Percentiles rank a stretch among this genome's conserved stretches.
phyloP scores from a whole-genome alignment of 2,888 invertebrate genomes.

The Phengaris alcon region DNA sequence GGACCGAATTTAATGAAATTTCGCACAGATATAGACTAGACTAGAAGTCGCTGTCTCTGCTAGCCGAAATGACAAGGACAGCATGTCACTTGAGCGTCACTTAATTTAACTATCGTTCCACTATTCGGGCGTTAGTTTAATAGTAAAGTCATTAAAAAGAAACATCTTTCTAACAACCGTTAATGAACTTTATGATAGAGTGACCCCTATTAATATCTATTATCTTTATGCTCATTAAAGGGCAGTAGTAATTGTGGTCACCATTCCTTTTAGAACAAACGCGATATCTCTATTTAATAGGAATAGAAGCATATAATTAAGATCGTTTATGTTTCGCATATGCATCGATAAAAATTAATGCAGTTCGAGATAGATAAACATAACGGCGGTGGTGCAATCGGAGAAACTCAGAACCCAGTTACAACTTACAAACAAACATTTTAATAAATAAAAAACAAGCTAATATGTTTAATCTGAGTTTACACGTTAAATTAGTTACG shows the following conservation, averaged over 20 bases:
- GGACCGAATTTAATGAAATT: no score
- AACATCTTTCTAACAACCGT: slow-evolving; percentile 1
- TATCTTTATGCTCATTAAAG: neutral
- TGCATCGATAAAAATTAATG: slow-evolving; percentile 13
- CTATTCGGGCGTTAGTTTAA: neutral
- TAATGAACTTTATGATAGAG: neutral
- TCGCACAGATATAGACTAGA: no score
- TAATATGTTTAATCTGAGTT: neutral
- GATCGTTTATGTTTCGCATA: neutral
- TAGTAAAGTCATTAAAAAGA: neutral
- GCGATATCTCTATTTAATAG: neutral
- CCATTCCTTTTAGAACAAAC: neutral
- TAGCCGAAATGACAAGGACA: no score
- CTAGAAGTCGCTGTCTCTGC: no score
- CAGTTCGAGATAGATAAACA: neutral
- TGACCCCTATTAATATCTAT: neutral
- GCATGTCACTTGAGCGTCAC: no score
- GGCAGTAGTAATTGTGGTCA: neutral
- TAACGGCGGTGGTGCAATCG: neutral
- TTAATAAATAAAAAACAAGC: no score
- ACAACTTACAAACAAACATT: no score
- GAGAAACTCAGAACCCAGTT: neutral
- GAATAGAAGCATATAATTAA: slow-evolving; percentile 11
- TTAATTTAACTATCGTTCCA: neutral
- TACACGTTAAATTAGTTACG: no score